Evolutionary conservation across 1,140 invertebrate genomes (phyloP).

Genomic region (Carposina sasakii): DNA sequence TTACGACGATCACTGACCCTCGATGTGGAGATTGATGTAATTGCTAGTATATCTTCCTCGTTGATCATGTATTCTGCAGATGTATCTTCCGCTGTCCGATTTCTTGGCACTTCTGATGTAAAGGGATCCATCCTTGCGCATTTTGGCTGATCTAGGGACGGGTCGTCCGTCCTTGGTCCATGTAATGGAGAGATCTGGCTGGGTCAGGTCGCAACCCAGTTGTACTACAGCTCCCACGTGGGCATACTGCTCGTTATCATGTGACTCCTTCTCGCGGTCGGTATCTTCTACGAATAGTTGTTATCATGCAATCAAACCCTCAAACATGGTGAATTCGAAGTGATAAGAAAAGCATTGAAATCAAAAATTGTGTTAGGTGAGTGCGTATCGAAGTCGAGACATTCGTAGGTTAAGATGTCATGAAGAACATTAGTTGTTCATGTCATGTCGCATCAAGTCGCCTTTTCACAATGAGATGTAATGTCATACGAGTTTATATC

Average conservation of each 20-base stretch:
- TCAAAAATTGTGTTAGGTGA: conserved; percentile 1
- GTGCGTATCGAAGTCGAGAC: too few species aligned
- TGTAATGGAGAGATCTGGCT: conserved; percentile 51
- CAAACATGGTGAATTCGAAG: conserved; percentile 17
- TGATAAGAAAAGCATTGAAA: conserved; percentile 5
- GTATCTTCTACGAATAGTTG: conserved; percentile 48
- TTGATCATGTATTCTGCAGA: conserved; percentile 74
- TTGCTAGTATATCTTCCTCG: conserved; percentile 71
- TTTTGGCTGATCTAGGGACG: conserved; percentile 59
- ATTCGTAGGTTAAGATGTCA: too few species aligned
- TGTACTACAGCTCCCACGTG: conserved; percentile 74
- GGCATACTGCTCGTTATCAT: conserved; percentile 59
- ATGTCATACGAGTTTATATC: too few species aligned
- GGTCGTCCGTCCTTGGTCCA: conserved; percentile 72
- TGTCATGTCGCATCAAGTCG: too few species aligned
- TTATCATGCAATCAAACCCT: conserved; percentile 45
- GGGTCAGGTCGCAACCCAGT: conserved; percentile 73
- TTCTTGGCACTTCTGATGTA: conserved; percentile 70
- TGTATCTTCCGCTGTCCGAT: conserved; percentile 81
- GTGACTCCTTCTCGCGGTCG: conserved; percentile 40
- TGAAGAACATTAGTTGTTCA: too few species aligned
- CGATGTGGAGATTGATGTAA: conserved; percentile 79
- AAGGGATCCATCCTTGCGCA: conserved; percentile 48
- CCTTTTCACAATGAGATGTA: too few species aligned
- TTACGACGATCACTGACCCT: conserved; percentile 76